Base-by-base conservation (phyloP, 2,113 vertebrate genomes). In the Calidris pugnax region DNA sequence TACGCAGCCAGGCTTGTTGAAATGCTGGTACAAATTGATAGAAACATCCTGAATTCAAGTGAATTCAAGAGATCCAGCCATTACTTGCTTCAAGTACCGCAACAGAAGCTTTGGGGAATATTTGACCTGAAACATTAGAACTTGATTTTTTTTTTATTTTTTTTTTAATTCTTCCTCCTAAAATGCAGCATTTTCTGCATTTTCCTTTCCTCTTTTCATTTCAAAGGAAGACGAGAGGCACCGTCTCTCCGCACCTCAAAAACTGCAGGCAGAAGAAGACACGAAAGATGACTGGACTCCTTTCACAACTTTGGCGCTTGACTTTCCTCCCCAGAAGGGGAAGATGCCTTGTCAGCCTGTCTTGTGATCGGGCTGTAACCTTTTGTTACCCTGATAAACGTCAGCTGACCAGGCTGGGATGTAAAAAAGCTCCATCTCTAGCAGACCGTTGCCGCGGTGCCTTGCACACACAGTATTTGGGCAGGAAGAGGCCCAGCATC, bases 341-440 rank as follows among this genome's bases (percentile, higher is more conserved):
- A 97, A 96, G 97, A 75, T 73, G 92, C 86, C 28, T 14, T 78
- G 90, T 81, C 92, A 87, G 95, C 74, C 69, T 68, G 92, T 95
- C 95, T 92, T 89, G 90, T 96, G 94, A 95, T 95, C 69, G 2
- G 77, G 86, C 95, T 86, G 67, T 89, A 93, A 87, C 92, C 80
- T 97, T 94, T 96, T 79, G 89, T 95, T 95, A 90, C 94, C 89
- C 89, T 78, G 87, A 57, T 53, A 80, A 72, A 82, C 0, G 87
- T 95, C 94, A 93, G 89, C 91, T 95, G 95, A 96, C 74, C 37
- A 9, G 75, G 43, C 91, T 81, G 90, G 94, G 86, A 87, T 91
- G 63, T 89, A 11, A 43, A 86, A 93, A 71, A 87, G n/a, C 91
- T 94, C 73, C 82, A 77, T 95, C 92, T 92, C 85, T 57, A 80